Base-by-base conservation (phyloP, 1,140 invertebrate species). In the Acromyrmex charruanus region DNA sequence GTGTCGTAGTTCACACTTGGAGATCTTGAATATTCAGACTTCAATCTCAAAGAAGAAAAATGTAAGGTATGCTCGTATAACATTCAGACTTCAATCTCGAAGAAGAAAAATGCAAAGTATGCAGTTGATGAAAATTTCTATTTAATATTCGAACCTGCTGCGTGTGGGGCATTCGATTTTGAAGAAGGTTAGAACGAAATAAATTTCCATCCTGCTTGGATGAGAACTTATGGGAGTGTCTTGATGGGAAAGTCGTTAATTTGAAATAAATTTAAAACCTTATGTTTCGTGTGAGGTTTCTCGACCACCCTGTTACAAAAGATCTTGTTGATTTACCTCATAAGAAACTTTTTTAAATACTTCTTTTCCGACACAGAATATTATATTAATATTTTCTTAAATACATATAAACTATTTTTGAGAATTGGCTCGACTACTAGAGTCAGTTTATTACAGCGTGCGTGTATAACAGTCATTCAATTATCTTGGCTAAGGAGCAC, bases 141-240 rank as follows among this genome's bases (percentile, higher is more conserved):
- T 61, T 65, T 58, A 61, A 51, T 65, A 53, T 66, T 66, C n/a
- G 7, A 53, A 68, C 39, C 71, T 9, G 14, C 18, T 5, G 10
- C 16, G 61, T 5, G 35, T 12, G n/a, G 14, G 10, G 9, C 16
- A 66, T 35, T 31, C 2, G 35, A 21, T 49, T 72, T 31, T 53
- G 35, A 82, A 72, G 68, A 72, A 39, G 68, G 80, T 59, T 81
- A 39, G 35, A 25, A 71, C 18, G 18, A 82, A 80, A 71, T 58
- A 53, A 66, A 68, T 61, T 65, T 44, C n/a, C 55, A 16, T 58
- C 21, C 53, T 44, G 61, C 68, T 25, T 21, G 12, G 59, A 88
- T 87, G 75, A 75, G 53, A 88, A 63, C 85, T 79, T 49, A 81
- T 65, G 77, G 68, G 88, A 75, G 88, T 79, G 71, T 71, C 63